Evolutionary conservation across 2,888 invertebrate species (phyloP).

Genomic region (Thereva nobilitata): DNA sequence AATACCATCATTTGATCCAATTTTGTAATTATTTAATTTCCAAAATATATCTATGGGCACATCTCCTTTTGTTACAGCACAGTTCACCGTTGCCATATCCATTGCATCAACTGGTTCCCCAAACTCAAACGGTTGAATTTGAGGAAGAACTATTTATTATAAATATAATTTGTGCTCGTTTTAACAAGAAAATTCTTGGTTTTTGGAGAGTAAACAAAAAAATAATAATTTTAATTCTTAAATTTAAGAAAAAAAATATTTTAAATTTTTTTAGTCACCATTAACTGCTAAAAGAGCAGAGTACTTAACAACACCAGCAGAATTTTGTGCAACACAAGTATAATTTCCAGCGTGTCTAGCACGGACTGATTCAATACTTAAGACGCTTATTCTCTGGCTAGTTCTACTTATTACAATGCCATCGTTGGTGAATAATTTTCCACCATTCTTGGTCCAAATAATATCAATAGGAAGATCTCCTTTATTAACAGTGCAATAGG

Average conservation of each 20-base stretch:
- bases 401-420: conserved; percentile 63
- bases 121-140: conserved; percentile 63
- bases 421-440: conserved; percentile 58
- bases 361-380: conserved; percentile 66
- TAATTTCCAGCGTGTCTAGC: conserved; percentile 67
- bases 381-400: conserved; percentile 66
- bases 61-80: conserved; percentile 65
- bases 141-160: conserved; percentile 59
- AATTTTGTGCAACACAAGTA: conserved; percentile 66
- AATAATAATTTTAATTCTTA: not conserved
- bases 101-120: conserved; percentile 62
- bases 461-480: conserved; percentile 79
- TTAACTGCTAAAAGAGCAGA: conserved; percentile 64
- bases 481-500: conserved; percentile 72
- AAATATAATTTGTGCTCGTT: conserved; percentile 1
- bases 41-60: conserved; percentile 67
- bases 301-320: conserved; percentile 63
- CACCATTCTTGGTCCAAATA: conserved; percentile 68
- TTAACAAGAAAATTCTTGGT: conserved; percentile 5
- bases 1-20: conserved; percentile 51
- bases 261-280: conserved; percentile 56
- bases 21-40: conserved; percentile 59
- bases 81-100: conserved; percentile 62
- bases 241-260: conserved; percentile 4
- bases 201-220: not conserved